Conservation (phyloP, 2,113 vertebrate genomes). For the Gymnorhina tibicen region DNA sequence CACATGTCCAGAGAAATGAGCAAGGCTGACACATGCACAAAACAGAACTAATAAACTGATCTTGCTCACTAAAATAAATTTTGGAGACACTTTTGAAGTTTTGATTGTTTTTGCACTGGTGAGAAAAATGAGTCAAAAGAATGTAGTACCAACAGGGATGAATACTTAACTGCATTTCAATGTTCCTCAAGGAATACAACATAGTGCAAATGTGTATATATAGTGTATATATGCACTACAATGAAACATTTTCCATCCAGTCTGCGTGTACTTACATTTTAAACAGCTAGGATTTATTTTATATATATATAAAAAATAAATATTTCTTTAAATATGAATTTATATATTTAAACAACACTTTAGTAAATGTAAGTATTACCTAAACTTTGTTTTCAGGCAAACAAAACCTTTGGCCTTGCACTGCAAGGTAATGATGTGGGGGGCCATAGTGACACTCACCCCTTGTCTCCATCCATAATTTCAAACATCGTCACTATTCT, state of each 20-base stretch:
- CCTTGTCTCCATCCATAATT: neutral
- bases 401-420: neutral
- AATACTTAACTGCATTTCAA: neutral
- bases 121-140: neutral
- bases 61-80: neutral
- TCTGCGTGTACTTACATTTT: neutral
- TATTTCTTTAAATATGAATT: too few relatives aligned
- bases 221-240: neutral
- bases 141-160: neutral
- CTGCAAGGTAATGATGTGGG: neutral
- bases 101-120: neutral
- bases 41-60: neutral
- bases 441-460: neutral
- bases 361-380: neutral
- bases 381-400: neutral
- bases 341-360: neutral
- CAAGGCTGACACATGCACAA: neutral
- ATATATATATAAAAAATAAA: too few relatives aligned
- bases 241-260: neutral
- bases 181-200: neutral
- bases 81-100: neutral
- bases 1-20: neutral
- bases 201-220: neutral
- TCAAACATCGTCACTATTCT: neutral
- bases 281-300: neutral